phyloP scores from a whole-genome alignment of 2,113 vertebrate species.

The Corydoras maculifer region DNA sequence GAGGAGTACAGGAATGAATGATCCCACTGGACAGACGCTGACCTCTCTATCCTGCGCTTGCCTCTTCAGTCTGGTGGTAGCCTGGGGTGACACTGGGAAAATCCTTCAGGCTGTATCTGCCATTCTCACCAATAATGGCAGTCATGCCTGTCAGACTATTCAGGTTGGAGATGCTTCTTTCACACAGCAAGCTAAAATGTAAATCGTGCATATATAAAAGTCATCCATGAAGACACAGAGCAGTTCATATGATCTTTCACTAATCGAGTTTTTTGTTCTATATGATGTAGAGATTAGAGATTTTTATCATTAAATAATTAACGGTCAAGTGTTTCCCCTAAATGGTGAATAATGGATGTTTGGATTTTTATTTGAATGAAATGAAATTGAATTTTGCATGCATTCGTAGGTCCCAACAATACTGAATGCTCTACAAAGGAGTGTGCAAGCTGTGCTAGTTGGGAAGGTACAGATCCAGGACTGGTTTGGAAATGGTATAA shows the following conservation, averaged over 20 bases:
- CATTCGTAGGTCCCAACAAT: conserved; percentile 86
- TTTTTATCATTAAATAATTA: no score
- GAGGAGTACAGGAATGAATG: conserved; percentile 88
- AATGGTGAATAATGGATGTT: no score
- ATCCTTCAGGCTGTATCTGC: conserved; percentile 93
- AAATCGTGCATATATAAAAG: no score
- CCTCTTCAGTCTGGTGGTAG: conserved; percentile 95
- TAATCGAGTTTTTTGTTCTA: no score
- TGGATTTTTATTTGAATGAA: no score
- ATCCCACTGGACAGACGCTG: conserved; percentile 89
- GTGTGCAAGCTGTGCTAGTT: conserved; percentile 94
- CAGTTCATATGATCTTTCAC: no score
- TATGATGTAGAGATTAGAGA: no score
- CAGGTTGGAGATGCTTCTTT: conserved; percentile 70
- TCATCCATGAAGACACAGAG: no score
- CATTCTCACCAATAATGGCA: conserved; percentile 97
- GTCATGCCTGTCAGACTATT: conserved; percentile 96
- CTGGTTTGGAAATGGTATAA: conserved; percentile 98
- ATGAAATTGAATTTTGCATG: neutral
- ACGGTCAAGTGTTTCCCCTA: no score
- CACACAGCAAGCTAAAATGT: neutral
- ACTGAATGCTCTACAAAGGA: conserved; percentile 91
- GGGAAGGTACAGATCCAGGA: conserved; percentile 99
- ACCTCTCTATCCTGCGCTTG: conserved; percentile 95
- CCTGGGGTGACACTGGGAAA: conserved; percentile 97